Percentiles rank a stretch among this genome's conserved stretches.
phyloP scores from a whole-genome alignment of 2,797 vertebrate genomes.

The Molossus alvarezi region DNA sequence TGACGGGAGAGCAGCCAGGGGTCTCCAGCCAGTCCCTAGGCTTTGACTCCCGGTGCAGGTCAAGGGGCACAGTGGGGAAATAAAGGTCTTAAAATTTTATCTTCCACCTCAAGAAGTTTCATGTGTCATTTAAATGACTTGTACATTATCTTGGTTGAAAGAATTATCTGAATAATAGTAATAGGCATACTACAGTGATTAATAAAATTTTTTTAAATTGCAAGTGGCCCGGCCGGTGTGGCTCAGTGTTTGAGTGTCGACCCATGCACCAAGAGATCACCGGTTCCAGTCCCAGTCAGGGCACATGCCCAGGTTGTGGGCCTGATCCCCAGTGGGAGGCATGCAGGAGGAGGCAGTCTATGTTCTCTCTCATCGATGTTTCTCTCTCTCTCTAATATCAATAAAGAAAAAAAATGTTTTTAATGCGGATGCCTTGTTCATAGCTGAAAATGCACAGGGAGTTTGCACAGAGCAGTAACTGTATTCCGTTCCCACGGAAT shows the following conservation, averaged over 20 bases:
- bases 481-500: neutral
- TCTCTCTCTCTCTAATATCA: too few relatives aligned
- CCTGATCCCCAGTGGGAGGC: too few relatives aligned
- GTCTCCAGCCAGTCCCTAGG: neutral
- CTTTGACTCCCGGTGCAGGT: accelerated
- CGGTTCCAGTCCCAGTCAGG: too few relatives aligned
- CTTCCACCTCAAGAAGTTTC: neutral
- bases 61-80: neutral
- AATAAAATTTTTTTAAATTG: neutral
- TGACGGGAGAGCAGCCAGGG: neutral
- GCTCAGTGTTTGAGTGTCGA: too few relatives aligned
- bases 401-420: too few relatives aligned
- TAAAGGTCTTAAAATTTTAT: neutral
- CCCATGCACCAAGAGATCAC: too few relatives aligned
- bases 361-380: neutral
- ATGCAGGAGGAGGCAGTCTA: too few relatives aligned
- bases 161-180: conserved; percentile 57
- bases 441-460: neutral
- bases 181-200: neutral
- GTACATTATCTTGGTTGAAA: neutral
- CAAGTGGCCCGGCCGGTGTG: too few relatives aligned
- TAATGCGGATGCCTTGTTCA: neutral
- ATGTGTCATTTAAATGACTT: neutral
- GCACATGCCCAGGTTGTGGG: too few relatives aligned
- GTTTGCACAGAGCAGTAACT: neutral